A percentile compares a stretch with the other conserved stretches of the same genome.
Conservation (phyloP, 2,797 vertebrate species). For the Lemur catta region DNA sequence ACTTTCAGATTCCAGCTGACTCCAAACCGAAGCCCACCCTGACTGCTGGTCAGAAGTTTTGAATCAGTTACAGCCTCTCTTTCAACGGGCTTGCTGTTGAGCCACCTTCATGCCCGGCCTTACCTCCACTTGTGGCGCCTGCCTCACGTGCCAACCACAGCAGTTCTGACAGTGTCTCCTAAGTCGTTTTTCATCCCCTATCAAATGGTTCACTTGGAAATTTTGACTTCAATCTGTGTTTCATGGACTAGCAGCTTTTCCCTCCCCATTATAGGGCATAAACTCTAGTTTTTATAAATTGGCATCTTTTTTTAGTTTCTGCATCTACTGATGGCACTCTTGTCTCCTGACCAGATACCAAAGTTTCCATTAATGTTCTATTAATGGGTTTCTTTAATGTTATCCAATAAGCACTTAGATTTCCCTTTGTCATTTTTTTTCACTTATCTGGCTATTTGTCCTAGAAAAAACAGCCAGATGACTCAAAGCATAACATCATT, state of each 20-base stretch:
- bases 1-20: background rate
- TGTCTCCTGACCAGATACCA: background rate
- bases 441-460: background rate
- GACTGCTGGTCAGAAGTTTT: background rate
- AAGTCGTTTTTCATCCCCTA: background rate
- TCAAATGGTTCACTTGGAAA: background rate
- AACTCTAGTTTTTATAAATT: background rate
- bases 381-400: background rate
- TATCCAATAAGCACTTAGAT: background rate
- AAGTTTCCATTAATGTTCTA: background rate
- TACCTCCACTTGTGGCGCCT: background rate
- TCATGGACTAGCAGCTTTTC: background rate
- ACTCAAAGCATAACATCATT: background rate
- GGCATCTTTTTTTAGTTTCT: background rate
- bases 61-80: background rate
- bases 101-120: background rate
- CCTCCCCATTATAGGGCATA: background rate
- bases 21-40: background rate
- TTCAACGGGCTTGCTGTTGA: background rate
- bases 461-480: background rate
- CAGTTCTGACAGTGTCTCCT: background rate
- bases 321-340: background rate
- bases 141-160: background rate
- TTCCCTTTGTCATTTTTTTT: background rate
- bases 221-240: background rate